A percentile compares a stretch with the other conserved stretches of the same genome.
Conservation (phyloP, 2,888 invertebrate genomes). For the Tetranychus truncatus region DNA sequence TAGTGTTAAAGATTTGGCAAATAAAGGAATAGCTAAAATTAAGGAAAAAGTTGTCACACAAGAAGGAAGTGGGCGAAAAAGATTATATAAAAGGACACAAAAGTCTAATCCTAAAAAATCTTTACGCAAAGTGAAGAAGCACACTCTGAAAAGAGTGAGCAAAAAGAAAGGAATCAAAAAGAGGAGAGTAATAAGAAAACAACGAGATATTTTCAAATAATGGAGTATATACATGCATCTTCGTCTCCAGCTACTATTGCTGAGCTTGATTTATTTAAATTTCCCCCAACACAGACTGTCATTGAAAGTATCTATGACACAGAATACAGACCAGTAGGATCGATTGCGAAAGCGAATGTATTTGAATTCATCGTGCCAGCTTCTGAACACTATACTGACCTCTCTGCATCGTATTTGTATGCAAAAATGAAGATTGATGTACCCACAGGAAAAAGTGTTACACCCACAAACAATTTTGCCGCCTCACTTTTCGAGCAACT, state of each 20-base stretch:
- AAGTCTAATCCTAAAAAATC: not conserved
- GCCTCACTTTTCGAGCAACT: not conserved
- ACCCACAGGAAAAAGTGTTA: no score
- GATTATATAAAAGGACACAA: not conserved
- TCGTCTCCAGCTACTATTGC: not conserved
- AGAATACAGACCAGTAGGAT: not conserved
- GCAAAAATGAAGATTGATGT: not conserved
- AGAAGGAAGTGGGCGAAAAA: not conserved
- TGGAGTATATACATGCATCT: not conserved
- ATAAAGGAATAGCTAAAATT: not conserved
- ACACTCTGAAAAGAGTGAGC: not conserved
- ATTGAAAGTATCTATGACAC: not conserved
- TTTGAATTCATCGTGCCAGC: not conserved
- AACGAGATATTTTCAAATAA: not conserved
- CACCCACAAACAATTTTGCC: not conserved
- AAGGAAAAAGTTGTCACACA: not conserved
- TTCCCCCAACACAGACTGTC: not conserved
- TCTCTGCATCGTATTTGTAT: not conserved
- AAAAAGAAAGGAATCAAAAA: not conserved
- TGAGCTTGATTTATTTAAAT: not conserved
- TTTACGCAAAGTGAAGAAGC: not conserved
- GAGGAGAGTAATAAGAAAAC: not conserved
- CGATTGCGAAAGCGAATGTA: not conserved
- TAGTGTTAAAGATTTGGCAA: not conserved
- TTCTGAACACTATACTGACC: not conserved